Evolutionary conservation across 2,113 vertebrate genomes (phyloP), one percentile per base, ranked within the genome.

Genomic region (Genyomyrus donnyi): DNA sequence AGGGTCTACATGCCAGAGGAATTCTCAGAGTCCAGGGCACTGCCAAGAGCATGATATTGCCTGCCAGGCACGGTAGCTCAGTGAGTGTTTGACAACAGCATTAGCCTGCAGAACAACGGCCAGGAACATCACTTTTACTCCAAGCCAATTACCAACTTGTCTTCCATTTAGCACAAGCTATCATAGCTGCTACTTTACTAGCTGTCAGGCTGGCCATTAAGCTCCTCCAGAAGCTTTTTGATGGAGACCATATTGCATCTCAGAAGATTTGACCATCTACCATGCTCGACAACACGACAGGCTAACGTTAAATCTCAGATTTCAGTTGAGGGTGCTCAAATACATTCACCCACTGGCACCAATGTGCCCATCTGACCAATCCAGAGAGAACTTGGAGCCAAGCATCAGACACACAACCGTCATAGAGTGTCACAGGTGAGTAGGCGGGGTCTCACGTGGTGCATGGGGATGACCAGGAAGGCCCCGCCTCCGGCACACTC

Each of bases 401-500:
- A 39, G 66, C 11, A 31, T 10, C 21, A 86, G 48, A 15, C 49
- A 11, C 49, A n/a, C 24, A 17, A 87, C 19, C 11, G 4, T 49
- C 10, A 46, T 3, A 31, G 21, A 31, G 31, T 62, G 56, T 42
- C 15, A 35, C 6, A 19, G 50, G 19, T 1, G 17, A 15, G 15
- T 13, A 7, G 27, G 49, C 31, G 80, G 50, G 2, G 0, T 15
- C 93, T 92, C 94, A 99, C 98, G 90, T 98, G 97, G 49, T 95
- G 93, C 92, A 99, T 91, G 39, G 98, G 96, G 88, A 99, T 97
- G 91, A 99, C 96, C 0, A 98, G 91, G 91, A 99, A 99, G 80
- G 98, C 95, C 0, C 98, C 98, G 0, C 98, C 98, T 0, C 98
- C 98, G 0, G 93, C 93, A 0, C 98, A 98, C 92, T 99, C 98